Base-by-base conservation (phyloP, 2,888 invertebrate species). In the Xestoiulus laeticollis region DNA sequence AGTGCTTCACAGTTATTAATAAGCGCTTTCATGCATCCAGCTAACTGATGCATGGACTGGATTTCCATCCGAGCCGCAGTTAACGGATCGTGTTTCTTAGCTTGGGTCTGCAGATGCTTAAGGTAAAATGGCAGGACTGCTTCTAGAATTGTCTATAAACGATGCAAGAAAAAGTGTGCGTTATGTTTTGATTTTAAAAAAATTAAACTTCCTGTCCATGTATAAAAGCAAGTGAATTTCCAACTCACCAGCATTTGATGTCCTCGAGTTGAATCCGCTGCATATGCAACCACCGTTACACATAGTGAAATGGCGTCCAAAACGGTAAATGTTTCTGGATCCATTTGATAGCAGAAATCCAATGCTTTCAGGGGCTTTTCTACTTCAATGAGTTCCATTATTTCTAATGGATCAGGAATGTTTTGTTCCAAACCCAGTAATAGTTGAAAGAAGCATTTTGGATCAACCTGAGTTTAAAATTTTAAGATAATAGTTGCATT, bases 261-360 rank as follows among this genome's bases (percentile, higher is more conserved):
- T 89, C 93, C 93, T 68, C 94, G 91, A 88, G 92, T 95, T 88
- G 99, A 98, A 92, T 99, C 99, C 8, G 99, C 97, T 0, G 99
- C 96, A 92, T 99, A 99, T 0, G 99, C 98, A 6, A 99, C 97
- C 0, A 99, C 99, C 95, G 99, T 99, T 0, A 99, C 98, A 92
- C 99, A 99, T 88, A 99, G 94, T n/a, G 98, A 98, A 91, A 99
- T 97, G 90, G 98, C 98, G 92, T 99, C 99, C 89, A 99, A 93
- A 10, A 99, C 96, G 14, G 97, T 97, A 87, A 99, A 98, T 94
- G 98, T 97, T 92, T 99, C 99, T 87, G 98, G 96, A 91, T 99
- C 99, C 91, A 99, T 99, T 90, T 98, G 96, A 92, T 99, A 99
- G 92, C 99, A 99, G 92, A 99, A 99, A 93, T 99, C 99, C 87